Evolutionary conservation across 2,797 vertebrate genomes (phyloP).

Genomic region (Hemitrygon akajei): DNA sequence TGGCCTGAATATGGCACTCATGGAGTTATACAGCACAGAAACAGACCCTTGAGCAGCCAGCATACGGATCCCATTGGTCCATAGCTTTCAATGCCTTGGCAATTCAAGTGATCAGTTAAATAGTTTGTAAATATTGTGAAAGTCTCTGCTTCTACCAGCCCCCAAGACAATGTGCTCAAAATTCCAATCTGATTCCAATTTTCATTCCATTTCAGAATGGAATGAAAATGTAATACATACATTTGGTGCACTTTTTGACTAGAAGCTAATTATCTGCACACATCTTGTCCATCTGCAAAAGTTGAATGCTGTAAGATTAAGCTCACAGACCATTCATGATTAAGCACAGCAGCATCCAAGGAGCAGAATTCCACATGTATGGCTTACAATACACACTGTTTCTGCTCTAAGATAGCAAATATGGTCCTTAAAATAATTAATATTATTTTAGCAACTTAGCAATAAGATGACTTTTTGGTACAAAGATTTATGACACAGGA

Average conservation of each 20-base stretch:
- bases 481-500: background rate
- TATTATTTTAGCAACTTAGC: background rate
- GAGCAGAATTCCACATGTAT: background rate
- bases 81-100: too few relatives aligned
- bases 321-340: background rate
- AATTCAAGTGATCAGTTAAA: too few relatives aligned
- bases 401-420: background rate
- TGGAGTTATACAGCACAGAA: background rate
- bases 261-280: background rate
- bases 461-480: background rate
- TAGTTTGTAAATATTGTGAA: too few relatives aligned
- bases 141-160: too few relatives aligned
- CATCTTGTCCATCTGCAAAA: background rate
- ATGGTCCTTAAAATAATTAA: background rate
- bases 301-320: background rate
- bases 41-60: too few relatives aligned
- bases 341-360: background rate
- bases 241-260: background rate
- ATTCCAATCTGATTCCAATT: too few relatives aligned
- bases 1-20: background rate
- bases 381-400: background rate
- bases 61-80: too few relatives aligned
- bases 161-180: too few relatives aligned
- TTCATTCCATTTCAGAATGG: background rate
- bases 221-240: background rate